phyloP scores from a whole-genome alignment of 1,140 invertebrate species.

The Drosophila subpulchrella region DNA sequence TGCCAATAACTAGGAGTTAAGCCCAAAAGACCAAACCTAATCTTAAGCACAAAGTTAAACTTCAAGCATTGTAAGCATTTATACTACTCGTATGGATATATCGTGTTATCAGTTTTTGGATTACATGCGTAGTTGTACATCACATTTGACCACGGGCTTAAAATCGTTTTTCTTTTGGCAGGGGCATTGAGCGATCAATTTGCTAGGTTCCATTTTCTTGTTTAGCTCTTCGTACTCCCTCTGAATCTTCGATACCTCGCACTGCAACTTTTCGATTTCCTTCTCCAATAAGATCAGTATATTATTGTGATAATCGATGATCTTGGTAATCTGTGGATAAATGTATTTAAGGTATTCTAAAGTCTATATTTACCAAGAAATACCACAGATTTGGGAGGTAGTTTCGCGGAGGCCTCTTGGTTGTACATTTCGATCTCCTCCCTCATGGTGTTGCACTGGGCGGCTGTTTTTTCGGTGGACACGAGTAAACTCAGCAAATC shows the following conservation, averaged over 20 bases:
- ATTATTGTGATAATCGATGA: conserved; percentile 40
- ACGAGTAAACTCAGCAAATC: conserved; percentile 38
- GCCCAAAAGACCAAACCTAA: conserved; percentile 28
- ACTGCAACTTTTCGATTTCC: conserved; percentile 22
- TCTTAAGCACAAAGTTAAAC: conserved; percentile 69
- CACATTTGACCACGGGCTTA: background rate
- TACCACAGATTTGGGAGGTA: conserved; percentile 28
- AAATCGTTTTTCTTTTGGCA: conserved; percentile 4
- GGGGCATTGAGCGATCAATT: background rate
- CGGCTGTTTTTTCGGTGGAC: conserved; percentile 29
- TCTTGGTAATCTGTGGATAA: conserved; percentile 19
- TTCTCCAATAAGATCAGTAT: conserved; percentile 35
- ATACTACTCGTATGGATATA: conserved; percentile 29
- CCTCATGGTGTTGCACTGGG: conserved; percentile 33
- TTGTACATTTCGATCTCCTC: conserved; percentile 35
- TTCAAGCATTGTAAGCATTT: conserved; percentile 59
- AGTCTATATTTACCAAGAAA: background rate
- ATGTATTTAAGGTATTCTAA: background rate
- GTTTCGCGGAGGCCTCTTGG: background rate
- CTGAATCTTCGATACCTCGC: background rate
- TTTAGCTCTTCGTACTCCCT: conserved; percentile 12
- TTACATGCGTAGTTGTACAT: conserved; percentile 12
- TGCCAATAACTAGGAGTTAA: conserved; percentile 47
- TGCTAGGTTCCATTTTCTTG: background rate
- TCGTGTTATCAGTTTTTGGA: conserved; percentile 14